Evolutionary conservation across 2,113 vertebrate species (phyloP).

Genomic region (Leucopsar rothschildi): DNA sequence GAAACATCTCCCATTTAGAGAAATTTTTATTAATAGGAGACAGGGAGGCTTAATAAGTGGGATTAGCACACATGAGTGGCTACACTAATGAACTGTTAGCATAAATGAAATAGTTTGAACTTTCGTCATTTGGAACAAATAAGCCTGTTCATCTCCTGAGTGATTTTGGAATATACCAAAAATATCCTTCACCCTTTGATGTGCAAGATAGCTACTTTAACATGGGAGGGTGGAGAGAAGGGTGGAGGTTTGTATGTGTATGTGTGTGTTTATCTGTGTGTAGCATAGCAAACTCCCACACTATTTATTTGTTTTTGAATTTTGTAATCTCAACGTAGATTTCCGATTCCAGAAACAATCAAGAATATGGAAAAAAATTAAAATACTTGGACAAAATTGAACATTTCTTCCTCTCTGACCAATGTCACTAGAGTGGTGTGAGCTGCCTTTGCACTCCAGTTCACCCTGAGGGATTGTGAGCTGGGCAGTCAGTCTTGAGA

Average conservation of each 20-base stretch:
- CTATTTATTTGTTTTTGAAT: background rate
- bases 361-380: background rate
- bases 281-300: background rate
- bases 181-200: background rate
- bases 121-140: slow-evolving; percentile 34
- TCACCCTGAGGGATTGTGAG: background rate
- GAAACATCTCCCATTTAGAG: slow-evolving; percentile 21
- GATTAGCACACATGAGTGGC: slow-evolving; percentile 15
- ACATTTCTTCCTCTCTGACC: background rate
- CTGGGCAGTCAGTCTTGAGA: background rate
- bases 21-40: slow-evolving; percentile 26
- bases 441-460: background rate
- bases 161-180: slow-evolving; percentile 16
- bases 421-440: background rate
- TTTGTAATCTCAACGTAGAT: background rate
- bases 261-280: accelerated
- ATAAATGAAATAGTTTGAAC: slow-evolving; percentile 28
- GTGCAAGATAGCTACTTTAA: background rate
- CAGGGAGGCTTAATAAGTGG: background rate
- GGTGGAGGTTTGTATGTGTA: background rate
- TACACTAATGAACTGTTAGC: slow-evolving; percentile 34
- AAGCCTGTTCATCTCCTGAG: background rate
- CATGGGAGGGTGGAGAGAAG: background rate
- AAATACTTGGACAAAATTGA: background rate
- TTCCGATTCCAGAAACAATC: background rate